Evolutionary conservation across 1,140 invertebrate species (phyloP), one percentile per base, ranked within the genome.

Genomic region (Drosophila yakuba): DNA sequence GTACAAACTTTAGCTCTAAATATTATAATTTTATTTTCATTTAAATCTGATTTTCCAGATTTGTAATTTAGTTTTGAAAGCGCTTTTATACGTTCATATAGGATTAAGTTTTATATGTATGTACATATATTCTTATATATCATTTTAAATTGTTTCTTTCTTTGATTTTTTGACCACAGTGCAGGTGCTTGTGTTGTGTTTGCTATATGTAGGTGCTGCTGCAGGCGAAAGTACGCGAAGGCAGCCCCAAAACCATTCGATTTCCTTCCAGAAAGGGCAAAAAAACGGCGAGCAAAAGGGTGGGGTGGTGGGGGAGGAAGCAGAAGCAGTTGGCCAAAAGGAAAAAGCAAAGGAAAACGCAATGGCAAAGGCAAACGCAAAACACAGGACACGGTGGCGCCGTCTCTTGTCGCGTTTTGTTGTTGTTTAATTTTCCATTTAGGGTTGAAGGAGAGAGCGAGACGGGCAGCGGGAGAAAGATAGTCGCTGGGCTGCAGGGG

Each of bases 401-500:
- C 82, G 64, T 61, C 36, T 57, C 55, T 14, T 57, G 59, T 67
- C 56, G 55, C 68, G 54, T 56, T 62, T 80, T 89, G 85, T 84
- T 89, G 84, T 83, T 84, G 84, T 82, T 89, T 89, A 78, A 84
- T 80, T 88, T 89, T 84, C 60, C 73, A 78, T 89, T 84, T 89
- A 74, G 76, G 84, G 79, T 88, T 88, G 82, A 60, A 50, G 41
- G 66, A 45, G 20, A 41, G 51, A 74, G 50, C 15, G 57, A 52
- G 57, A 62, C 14, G 45, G 15, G 15, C 23, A 63, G 50, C 15
- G 48, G 20, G 38, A 12, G 23, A 7, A 28, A n/a, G 43, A 25
- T 28, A 44, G 12, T 32, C 32, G 32, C 7, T 32, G 32, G 8
- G 38, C 12, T 12, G 38, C 12, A 39, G 14, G 14, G 23, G 23